Evolutionary conservation across 1,140 invertebrate species (phyloP).

Genomic region (Campodea augens): DNA sequence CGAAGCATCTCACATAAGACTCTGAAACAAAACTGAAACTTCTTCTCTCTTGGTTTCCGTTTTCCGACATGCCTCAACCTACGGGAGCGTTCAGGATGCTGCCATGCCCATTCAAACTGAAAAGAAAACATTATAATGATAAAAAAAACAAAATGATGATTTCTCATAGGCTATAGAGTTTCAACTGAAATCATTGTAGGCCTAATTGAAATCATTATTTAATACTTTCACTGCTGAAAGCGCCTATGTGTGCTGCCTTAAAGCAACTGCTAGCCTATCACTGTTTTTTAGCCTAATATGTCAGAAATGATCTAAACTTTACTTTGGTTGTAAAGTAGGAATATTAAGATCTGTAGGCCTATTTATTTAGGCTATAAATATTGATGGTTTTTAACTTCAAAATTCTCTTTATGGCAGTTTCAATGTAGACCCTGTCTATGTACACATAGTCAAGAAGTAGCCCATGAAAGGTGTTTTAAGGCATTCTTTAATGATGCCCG

Average conservation of each 20-base stretch:
- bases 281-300: too few species aligned
- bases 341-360: not conserved
- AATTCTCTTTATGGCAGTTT: too few species aligned
- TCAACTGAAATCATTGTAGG: not conserved
- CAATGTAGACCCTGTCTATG: not conserved
- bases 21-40: constrained; percentile 51
- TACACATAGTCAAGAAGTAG: not conserved
- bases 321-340: too few species aligned
- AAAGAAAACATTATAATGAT: constrained; percentile 15
- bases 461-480: not conserved
- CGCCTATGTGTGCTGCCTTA: not conserved
- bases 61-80: constrained; percentile 48
- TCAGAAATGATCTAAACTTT: too few species aligned
- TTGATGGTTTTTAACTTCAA: too few species aligned
- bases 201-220: not conserved
- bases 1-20: constrained; percentile 67
- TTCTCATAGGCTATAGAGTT: not conserved
- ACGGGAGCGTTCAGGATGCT: constrained; percentile 68
- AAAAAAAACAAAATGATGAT: not conserved
- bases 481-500: constrained; percentile 5
- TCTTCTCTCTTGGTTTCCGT: constrained; percentile 46
- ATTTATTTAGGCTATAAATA: not conserved
- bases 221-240: not conserved
- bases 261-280: not conserved
- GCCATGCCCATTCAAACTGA: constrained; percentile 98